phyloP scores from a whole-genome alignment of 1,140 invertebrate genomes.

The Camponotus floridanus region DNA sequence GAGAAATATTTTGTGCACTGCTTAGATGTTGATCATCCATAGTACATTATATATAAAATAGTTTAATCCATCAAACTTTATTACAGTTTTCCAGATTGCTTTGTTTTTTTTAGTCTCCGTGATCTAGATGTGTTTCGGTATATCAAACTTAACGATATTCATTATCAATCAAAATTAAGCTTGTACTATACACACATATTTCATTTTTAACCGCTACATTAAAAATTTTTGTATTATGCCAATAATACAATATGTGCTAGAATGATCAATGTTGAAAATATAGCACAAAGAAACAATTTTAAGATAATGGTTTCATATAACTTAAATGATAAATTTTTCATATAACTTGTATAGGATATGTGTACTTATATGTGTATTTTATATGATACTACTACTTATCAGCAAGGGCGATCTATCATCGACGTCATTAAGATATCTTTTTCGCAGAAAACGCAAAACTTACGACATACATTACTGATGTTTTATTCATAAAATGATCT shows the following conservation, averaged over 20 bases:
- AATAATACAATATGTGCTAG: neutral
- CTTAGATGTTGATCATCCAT: conserved; percentile 3
- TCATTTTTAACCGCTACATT: neutral
- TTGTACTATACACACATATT: neutral
- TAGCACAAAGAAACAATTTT: neutral
- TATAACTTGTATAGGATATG: neutral
- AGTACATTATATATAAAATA: neutral
- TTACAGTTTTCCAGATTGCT: neutral
- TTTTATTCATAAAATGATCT: conserved; percentile 51
- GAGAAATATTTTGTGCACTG: neutral
- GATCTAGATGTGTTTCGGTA: neutral
- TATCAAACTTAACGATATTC: neutral
- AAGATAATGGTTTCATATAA: neutral
- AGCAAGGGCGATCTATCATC: conserved; percentile 24
- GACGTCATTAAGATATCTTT: conserved; percentile 13
- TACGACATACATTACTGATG: conserved; percentile 14
- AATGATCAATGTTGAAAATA: conserved; percentile 11
- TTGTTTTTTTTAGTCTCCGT: neutral
- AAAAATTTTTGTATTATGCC: neutral
- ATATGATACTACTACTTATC: conserved; percentile 22
- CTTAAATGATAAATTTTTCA: conserved; percentile 5
- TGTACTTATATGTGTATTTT: neutral
- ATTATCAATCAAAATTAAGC: neutral
- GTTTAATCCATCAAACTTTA: neutral
- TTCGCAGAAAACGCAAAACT: conserved; percentile 9